Evolutionary conservation across 1,140 invertebrate genomes (phyloP), one percentile per base, ranked within the genome.

Genomic region (Cylas formicarius): DNA sequence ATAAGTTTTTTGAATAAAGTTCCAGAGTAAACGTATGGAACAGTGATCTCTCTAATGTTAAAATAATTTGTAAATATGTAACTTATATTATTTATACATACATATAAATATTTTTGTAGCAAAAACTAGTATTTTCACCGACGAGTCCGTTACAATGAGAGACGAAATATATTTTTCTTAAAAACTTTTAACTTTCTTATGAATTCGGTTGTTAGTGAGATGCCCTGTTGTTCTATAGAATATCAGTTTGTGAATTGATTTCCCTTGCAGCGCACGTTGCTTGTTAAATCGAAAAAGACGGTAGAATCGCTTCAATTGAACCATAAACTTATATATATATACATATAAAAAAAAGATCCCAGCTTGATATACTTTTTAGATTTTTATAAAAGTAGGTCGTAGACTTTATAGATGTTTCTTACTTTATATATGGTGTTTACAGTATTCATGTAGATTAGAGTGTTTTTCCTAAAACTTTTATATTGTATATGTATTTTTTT

Each of bases 401-500:
- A 57, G 54, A 54, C 24, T 53, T 37, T 45, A 42, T 62, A 63
- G 61, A 56, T 58, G 61, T 63, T 63, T 63, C 55, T 61, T 63
- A 63, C 59, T 63, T 63, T 60, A 56, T 62, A 61, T 56, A 63
- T 56, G 62, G 62, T 66, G 62, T 66, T 65, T 64, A 63, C 63
- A 66, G 63, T 66, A 66, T 66, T 65, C 63, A 58, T 56, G 55
- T 62, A 66, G 60, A 13, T 55, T 64, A 58, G 56, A 57, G 57
- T 60, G 56, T 64, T 62, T n/a, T n/a, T 64, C 48, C 59, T 59
- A 66, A 64, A 62, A 64, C 64, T 66, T 63, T 64, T 66, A 66
- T 66, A 66, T 62, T 58, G 53, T 60, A 62, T n/a, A n/a, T 62
- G 60, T 64, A 65, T 65, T 66, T 65, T 56, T 66, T 66, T 64